A percentile compares a stretch with the other conserved stretches of the same genome.
phyloP scores from a whole-genome alignment of 2,113 vertebrate genomes.

The Megatriorchis doriae region DNA sequence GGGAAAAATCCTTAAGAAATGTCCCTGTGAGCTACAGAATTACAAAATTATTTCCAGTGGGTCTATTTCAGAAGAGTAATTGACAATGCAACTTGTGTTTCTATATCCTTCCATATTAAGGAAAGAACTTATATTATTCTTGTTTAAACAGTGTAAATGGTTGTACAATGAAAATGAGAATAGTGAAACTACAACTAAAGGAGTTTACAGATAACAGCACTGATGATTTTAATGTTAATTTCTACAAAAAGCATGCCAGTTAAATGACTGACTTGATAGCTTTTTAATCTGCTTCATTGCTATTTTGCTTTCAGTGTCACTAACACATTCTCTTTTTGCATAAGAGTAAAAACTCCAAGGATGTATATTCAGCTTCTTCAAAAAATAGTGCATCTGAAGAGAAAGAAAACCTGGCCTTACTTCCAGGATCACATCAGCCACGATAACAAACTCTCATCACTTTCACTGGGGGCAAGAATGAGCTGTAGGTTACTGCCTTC shows the following conservation, averaged over 20 bases:
- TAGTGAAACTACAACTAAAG: background rate
- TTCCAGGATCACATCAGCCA: background rate
- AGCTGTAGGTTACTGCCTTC: background rate
- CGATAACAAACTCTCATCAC: background rate
- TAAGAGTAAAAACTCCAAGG: background rate
- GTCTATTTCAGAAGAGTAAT: background rate
- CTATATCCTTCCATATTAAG: background rate
- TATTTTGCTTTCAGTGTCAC: background rate
- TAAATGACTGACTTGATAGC: background rate
- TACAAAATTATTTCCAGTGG: background rate
- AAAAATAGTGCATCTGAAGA: background rate
- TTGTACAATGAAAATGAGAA: background rate
- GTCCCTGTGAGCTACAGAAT: background rate
- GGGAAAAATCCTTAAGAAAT: background rate
- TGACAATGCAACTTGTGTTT: background rate
- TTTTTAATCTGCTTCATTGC: background rate
- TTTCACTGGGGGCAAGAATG: background rate
- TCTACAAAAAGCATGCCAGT: background rate
- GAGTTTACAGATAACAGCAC: background rate
- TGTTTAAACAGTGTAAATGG: background rate
- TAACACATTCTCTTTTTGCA: background rate
- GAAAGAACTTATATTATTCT: background rate
- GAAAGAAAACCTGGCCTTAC: background rate
- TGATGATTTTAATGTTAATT: background rate
- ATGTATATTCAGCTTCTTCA: background rate